Conservation (phyloP, 2,797 vertebrate genomes). For the Poeciliopsis presidionis region DNA sequence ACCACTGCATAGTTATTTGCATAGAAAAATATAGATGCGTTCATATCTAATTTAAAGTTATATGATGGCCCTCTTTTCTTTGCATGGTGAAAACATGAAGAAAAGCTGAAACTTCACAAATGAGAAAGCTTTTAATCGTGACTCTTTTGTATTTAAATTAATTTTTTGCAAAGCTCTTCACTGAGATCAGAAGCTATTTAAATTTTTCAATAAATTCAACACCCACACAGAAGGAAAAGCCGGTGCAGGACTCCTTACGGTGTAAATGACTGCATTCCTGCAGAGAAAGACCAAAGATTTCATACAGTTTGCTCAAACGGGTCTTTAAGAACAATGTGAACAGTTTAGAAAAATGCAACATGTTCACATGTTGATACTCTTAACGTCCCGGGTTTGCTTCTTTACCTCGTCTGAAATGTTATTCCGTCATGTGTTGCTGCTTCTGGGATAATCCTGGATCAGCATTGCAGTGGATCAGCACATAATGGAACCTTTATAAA, state of each 20-base stretch:
- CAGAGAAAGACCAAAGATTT: not conserved
- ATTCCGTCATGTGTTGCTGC: conserved; percentile 41
- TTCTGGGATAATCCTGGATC: conserved; percentile 60
- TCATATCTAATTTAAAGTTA: not conserved
- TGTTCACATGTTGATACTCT: not conserved
- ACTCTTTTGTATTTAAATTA: not conserved
- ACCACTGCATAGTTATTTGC: not conserved
- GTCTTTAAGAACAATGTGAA: not conserved
- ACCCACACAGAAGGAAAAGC: not conserved
- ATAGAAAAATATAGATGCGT: not conserved
- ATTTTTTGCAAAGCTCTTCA: not conserved
- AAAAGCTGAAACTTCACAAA: not conserved
- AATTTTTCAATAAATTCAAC: not conserved
- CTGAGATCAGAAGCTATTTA: not conserved
- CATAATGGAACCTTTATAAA: conserved; percentile 52
- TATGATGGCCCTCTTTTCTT: not conserved
- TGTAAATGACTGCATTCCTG: not conserved
- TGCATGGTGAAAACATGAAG: not conserved
- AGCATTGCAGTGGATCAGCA: conserved; percentile 42
- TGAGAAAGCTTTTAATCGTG: not conserved
- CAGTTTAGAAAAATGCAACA: not conserved
- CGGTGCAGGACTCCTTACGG: not conserved
- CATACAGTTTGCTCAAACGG: not conserved
- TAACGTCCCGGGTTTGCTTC: conserved; percentile 7
- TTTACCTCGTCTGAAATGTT: conserved; percentile 27